Evolutionary conservation across 2,113 vertebrate genomes (phyloP).

Genomic region (Piprites chloris): DNA sequence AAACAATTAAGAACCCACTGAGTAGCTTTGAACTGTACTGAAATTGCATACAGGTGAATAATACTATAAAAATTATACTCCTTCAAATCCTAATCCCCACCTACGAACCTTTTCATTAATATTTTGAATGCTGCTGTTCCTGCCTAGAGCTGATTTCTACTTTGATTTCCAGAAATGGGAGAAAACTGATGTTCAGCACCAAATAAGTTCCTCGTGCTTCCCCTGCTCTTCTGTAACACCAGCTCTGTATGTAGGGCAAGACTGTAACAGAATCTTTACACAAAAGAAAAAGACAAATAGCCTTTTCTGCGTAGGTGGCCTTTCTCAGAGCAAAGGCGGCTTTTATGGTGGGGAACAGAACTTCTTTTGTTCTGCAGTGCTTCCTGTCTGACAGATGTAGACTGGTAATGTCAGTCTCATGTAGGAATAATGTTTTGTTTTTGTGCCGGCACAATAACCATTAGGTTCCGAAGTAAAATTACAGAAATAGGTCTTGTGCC

Average conservation of each 20-base stretch:
- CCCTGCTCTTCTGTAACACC: not conserved
- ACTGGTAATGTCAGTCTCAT: not conserved
- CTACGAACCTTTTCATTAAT: not conserved
- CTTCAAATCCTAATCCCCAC: not conserved
- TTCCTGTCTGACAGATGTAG: not conserved
- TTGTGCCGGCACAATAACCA: not conserved
- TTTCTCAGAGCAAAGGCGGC: not conserved
- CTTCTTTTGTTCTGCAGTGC: not conserved
- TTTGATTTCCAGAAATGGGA: not conserved
- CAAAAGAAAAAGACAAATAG: not conserved
- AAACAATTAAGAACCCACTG: not conserved
- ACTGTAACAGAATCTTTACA: not conserved
- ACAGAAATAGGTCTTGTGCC: not conserved
- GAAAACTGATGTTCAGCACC: not conserved
- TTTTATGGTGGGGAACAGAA: not conserved
- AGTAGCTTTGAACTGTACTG: not conserved
- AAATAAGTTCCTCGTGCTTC: not conserved
- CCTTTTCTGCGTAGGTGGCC: not conserved
- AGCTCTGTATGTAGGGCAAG: not conserved
- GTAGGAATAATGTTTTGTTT: not conserved
- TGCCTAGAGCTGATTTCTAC: not conserved
- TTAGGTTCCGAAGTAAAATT: not conserved
- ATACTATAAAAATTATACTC: not conserved
- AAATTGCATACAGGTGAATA: not conserved
- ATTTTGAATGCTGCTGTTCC: not conserved